Base-by-base conservation (phyloP, 2,888 invertebrate species). In the Oxycera nigricornis region DNA sequence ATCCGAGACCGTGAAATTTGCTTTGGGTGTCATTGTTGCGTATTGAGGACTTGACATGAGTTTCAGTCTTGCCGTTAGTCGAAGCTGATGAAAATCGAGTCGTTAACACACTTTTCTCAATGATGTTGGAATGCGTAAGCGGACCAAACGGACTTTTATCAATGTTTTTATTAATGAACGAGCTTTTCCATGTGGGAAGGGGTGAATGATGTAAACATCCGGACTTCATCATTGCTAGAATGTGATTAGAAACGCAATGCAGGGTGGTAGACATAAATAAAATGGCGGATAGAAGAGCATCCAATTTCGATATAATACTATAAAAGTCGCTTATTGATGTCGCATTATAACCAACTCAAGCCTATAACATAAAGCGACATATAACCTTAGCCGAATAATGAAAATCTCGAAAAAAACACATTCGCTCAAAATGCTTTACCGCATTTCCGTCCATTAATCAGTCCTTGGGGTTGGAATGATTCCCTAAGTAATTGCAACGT, bases 101-200 rank as follows among this genome's bases (percentile, higher is more conserved):
- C 59, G n/a, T 59, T 59, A 59, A 59, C 59, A 59, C 59, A 59
- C 20, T 59, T 59, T 59, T 30, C 30, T n/a, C 28, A 11, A 59
- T 59, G 26, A 59, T 17, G 59, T 26, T 14, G 30, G n/a, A 30
- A 4, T 30, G 59, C 30, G 30, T 59, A 4, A 28, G 24, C 20
- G 20, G 55, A 55, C 2, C 11, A 55, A 55, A 55, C 24, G 24
- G 20, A 22, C 17, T 2, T 9, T 24, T 50, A 6, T n/a, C 17
- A n/a, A 17, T 55, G 20, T 20, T n/a, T 55, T 55, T 17, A 24
- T 24, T 55, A 24, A 24, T 20, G 24, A 6, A 39, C 14, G 22
- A 20, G 24, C 22, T 6, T 55, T 22, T 55, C 24, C 4, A 6
- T 55, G 2, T 7, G 55, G 20, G 3, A 55, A 22, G 24, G 4